Base-by-base conservation (phyloP, 2,888 invertebrate species). In the Tachystola acroxantha region DNA sequence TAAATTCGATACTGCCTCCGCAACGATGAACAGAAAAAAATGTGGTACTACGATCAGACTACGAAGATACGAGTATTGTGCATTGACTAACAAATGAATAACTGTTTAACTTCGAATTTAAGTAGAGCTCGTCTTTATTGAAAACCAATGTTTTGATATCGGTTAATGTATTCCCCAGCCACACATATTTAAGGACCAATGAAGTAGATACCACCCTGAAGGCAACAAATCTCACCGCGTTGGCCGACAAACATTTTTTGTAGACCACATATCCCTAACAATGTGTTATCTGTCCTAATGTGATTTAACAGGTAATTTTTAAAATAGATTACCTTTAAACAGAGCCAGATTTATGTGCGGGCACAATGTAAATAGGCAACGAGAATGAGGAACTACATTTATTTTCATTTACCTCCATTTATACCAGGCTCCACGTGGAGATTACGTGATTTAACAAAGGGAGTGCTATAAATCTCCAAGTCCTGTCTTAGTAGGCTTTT, bases 361-460 rank as follows among this genome's bases (percentile, higher is more conserved):
- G 46, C 72, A 72, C 73, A 76, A 79, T 77, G 80, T 81, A 84
- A 82, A 81, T 85, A 85, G 78, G 75, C 69, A 78, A 77, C 65
- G 69, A 77, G 78, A 77, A 84, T 82, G 84, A 85, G 82, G 85
- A 82, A 86, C 82, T 84, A 81, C 84, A 81, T 86, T 86, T 74
- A 84, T 85, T 81, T 82, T 85, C 82, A 86, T 86, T 86, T 85
- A 74, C 79, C 77, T 76, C 80, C 84, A 78, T 82, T 84, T 84
- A 82, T 80, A 81, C 77, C 74, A 71, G 79, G 74, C 79, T 84
- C 68, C 85, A 85, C 84, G 82, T 84, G 79, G 82, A 86, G 86
- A 86, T 86, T 86, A 85, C 85, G 79, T 82, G 82, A 80, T 86
- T 82, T 79, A 82, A 86, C 85, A 86, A 86, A 86, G 78, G 81